Evolutionary conservation across 2,797 vertebrate species (phyloP), one percentile per base, ranked within the genome.

Genomic region (Mallotus villosus): DNA sequence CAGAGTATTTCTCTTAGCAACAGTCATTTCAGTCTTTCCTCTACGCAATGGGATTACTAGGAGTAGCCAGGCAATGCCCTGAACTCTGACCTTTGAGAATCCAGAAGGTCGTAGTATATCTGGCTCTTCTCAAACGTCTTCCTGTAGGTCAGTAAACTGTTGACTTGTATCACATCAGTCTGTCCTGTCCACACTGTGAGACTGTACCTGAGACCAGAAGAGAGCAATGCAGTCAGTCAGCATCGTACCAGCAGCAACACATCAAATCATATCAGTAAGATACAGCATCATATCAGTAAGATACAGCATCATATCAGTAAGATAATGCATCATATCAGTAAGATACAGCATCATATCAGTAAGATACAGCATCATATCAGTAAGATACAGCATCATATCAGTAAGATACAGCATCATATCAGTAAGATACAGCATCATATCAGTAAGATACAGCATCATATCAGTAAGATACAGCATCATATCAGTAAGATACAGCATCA

Each of bases 61-160:
- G 0, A 60, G 59, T 5, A 60, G 59, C 25, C 60, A n/a, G 27
- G 6, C 2, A 17, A 29, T 27, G 24, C 17, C 27, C 60, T 62
- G 27, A n/a, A 25, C 24, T 16, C 60, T 62, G 60, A 55, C 19
- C 16, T 55, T 55, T 55, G 51, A 55, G 4, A 87, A 70, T 97
- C 95, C 0, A 90, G 89, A 34, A 99, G 87, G 86, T 98, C 97
- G 21, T 95, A 98, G 85, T 96, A 99, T 80, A 98, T 90, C 72
- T 86, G 92, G 34, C 85, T 92, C 81, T 88, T 89, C 78, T 92
- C 92, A 74, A 95, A 91, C 60, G 81, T 79, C 21, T 91, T 81
- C 79, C 94, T 93, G 87, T 95, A 93, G 63, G 80, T 88, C 61
- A 95, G 85, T 34, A 98, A 82, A 82, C 98, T 95, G 85, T 95